Evolutionary conservation across 2,113 vertebrate genomes (phyloP).

Genomic region (Limnothrissa miodon): DNA sequence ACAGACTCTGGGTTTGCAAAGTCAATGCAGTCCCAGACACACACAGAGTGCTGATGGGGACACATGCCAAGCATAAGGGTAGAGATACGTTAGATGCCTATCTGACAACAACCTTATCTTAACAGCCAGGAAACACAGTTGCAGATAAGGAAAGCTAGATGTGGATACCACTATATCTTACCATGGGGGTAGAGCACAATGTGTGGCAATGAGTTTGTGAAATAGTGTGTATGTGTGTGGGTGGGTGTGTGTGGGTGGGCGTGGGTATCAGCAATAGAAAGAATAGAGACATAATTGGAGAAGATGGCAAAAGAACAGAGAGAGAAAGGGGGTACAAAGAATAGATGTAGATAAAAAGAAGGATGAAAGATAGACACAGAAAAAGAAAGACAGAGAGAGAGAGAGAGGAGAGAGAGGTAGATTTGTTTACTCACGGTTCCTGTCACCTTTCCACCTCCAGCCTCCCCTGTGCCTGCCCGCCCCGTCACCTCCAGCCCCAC

Average conservation of each 20-base stretch:
- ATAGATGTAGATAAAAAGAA: neutral
- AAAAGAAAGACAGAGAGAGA: neutral
- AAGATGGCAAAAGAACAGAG: slow-evolving; percentile 5
- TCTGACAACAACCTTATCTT: neutral
- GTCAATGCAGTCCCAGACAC: neutral
- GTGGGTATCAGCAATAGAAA: neutral
- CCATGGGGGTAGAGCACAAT: neutral
- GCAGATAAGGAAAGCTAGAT: neutral
- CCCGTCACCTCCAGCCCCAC: slow-evolving; percentile 69
- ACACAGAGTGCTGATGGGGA: neutral
- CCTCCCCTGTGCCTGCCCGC: slow-evolving; percentile 75
- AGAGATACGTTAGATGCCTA: neutral
- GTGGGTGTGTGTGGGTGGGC: slow-evolving; percentile 5
- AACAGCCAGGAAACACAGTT: neutral
- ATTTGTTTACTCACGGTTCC: slow-evolving; percentile 87
- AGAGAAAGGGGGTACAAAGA: neutral
- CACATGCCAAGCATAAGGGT: neutral
- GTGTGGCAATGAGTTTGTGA: neutral
- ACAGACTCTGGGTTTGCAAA: no score
- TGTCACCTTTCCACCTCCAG: slow-evolving; percentile 93
- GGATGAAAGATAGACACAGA: slow-evolving; percentile 38
- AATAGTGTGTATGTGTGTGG: neutral
- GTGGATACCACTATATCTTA: neutral
- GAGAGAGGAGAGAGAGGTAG: slow-evolving; percentile 24
- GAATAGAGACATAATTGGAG: neutral